These are phyloP conservation scores for Betta splendens DNA, from an alignment of 2,797 vertebrate species.

Conservation along the genomic window DNA sequence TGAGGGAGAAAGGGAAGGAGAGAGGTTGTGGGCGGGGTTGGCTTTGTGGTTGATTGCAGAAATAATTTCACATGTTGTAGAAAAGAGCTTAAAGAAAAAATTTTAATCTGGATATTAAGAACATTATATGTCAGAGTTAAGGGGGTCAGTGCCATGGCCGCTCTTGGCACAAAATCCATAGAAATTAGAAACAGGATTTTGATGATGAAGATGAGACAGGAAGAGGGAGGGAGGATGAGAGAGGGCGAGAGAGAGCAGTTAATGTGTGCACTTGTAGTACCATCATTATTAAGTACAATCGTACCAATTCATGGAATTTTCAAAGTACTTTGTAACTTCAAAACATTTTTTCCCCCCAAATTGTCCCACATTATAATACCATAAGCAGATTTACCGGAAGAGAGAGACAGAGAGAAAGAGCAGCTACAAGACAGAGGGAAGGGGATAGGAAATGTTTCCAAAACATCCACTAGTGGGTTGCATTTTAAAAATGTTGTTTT, in stretches of 20 bases:
- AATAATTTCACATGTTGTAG: constrained; percentile 84
- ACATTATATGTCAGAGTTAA: constrained; percentile 82
- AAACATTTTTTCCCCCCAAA: constrained; percentile 65
- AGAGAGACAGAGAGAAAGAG: constrained; percentile 35
- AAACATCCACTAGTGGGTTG: constrained; percentile 70
- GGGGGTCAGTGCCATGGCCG: constrained; percentile 77
- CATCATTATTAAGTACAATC: constrained; percentile 54
- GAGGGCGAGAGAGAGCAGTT: constrained; percentile 39
- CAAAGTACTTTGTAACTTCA: constrained; percentile 75
- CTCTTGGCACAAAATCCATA: constrained; percentile 78
- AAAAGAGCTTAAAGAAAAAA: constrained; percentile 82
- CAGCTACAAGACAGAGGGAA: constrained; percentile 33
- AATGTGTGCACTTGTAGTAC: constrained; percentile 57
- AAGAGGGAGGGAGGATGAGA: constrained; percentile 14
- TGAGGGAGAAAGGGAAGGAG: constrained; percentile 45
- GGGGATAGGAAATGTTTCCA: constrained; percentile 67
- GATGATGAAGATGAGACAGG: constrained; percentile 73
- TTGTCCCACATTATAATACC: constrained; percentile 69
- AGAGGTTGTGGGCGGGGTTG: constrained; percentile 53
- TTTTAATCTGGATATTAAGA: constrained; percentile 86
- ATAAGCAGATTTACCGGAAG: constrained; percentile 74
- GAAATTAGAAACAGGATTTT: constrained; percentile 83
- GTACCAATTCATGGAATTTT: constrained; percentile 69
- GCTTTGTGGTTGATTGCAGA: constrained; percentile 81
- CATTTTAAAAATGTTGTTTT: constrained; percentile 74